Evolutionary conservation across 2,888 invertebrate species (phyloP), one percentile per base, ranked within the genome.

Genomic region (Harpalus rufipes): DNA sequence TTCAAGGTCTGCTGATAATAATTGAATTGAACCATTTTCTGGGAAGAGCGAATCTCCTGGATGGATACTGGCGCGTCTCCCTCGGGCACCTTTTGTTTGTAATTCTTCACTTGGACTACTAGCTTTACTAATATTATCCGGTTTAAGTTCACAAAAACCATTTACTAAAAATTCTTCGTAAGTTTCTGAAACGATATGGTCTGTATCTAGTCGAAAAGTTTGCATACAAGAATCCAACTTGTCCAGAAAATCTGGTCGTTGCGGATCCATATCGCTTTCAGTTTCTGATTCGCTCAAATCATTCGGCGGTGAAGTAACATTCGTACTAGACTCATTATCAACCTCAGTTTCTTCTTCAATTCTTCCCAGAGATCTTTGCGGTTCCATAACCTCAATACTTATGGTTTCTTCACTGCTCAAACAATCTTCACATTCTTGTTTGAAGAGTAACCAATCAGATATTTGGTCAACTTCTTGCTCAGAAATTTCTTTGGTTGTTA

Each of bases 361-460:
- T 87, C 92, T 90, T 7, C 86, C 93, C 59, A 93, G 89, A 7
- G 93, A 92, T 86, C 92, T 89, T 80, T 92, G 91, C 0, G 91
- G 91, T 87, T 92, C 92, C n/a, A 92, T 92, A 10, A 90, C 90
- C 83, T 92, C 92, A 76, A 90, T 87, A 85, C 90, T 90, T 7
- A 88, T 88, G 0, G 88, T 89, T 61, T 92, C 92, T 88, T 94
- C 94, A 86, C 91, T 92, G 86, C 93, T 94, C 72, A 96, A 92
- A 89, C 96, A 96, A 89, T 97, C 96, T 90, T 97, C 96, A 90
- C 96, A 97, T 90, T 97, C 97, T 87, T 96, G 96, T 89, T 97
- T 97, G 86, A 96, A 91, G 88, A 95, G 96, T 16, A 97, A 91
- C 97, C 97, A 97, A 87, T 96, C 95, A 89, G 96, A 94, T 68